Conservation (phyloP, 2,113 vertebrate genomes). For the Hymenochirus boettgeri region DNA sequence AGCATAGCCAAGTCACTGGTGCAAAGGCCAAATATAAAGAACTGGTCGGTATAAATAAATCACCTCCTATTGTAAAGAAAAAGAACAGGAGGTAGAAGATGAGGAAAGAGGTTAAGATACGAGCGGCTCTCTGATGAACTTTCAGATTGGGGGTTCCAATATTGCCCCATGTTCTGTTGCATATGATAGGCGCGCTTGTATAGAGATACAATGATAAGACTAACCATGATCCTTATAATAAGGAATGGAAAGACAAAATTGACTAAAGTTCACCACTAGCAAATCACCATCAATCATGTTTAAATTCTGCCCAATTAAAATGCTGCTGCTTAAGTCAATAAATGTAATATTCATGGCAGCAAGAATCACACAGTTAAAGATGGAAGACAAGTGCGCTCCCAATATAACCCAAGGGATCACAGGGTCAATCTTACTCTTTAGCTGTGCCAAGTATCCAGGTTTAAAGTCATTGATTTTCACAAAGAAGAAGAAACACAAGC, state of each 20-base stretch:
- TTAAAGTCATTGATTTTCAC: conserved; percentile 22
- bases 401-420: conserved; percentile 29
- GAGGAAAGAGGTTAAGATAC: not conserved
- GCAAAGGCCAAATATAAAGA: not conserved
- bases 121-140: not conserved
- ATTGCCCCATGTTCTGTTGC: not conserved
- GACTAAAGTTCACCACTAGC: no score
- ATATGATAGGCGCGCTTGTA: not conserved
- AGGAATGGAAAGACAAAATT: not conserved
- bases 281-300: not conserved
- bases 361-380: not conserved
- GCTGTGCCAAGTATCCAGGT: conserved; percentile 1
- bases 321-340: not conserved
- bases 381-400: conserved; percentile 1
- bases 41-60: no score
- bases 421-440: conserved; percentile 7
- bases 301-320: not conserved
- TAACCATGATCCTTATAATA: not conserved
- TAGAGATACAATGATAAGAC: not conserved
- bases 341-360: not conserved
- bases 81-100: not conserved
- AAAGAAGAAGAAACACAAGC: conserved; percentile 23
- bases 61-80: no score
- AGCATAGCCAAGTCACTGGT: not conserved
- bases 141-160: not conserved